Conservation (phyloP, 92 coral and sea anemone species). For the Palythoa heliodiscus region DNA sequence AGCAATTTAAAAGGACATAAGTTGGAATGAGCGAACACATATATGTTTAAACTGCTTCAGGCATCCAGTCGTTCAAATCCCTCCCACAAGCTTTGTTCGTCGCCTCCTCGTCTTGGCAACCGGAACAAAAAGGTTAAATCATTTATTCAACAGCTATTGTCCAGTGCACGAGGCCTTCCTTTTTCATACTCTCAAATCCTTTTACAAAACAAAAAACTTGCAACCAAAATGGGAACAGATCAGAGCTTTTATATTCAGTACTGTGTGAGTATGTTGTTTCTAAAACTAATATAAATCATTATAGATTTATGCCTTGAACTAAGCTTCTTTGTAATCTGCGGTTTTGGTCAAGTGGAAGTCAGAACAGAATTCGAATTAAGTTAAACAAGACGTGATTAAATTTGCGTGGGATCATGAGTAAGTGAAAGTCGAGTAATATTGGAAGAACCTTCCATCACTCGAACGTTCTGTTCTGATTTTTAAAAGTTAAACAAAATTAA, state of each 20-base stretch:
- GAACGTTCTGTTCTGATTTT: too few relatives aligned
- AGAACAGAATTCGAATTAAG: neutral
- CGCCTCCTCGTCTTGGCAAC: conserved; percentile 23
- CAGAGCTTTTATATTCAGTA: neutral
- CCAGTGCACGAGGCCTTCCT: conserved; percentile 37
- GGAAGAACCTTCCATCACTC: too few relatives aligned
- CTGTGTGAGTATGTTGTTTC: neutral
- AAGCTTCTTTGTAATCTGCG: neutral
- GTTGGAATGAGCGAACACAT: neutral
- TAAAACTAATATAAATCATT: neutral
- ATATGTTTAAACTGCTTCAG: neutral
- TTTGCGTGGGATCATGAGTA: neutral
- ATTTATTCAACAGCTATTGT: conserved; percentile 21
- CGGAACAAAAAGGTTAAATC: conserved; percentile 34
- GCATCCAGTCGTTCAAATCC: neutral
- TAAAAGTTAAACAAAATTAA: too few relatives aligned
- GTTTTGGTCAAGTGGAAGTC: neutral
- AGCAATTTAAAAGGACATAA: neutral
- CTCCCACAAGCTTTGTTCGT: conserved; percentile 6
- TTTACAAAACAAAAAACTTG: conserved; percentile 3
- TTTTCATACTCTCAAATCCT: neutral
- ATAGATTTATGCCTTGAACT: too few relatives aligned
- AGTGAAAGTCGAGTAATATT: too few relatives aligned
- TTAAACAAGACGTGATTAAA: neutral
- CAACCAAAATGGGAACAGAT: neutral